Evolutionary conservation across 2,797 vertebrate genomes (phyloP).

Genomic region (Philypnodon macrostomus): DNA sequence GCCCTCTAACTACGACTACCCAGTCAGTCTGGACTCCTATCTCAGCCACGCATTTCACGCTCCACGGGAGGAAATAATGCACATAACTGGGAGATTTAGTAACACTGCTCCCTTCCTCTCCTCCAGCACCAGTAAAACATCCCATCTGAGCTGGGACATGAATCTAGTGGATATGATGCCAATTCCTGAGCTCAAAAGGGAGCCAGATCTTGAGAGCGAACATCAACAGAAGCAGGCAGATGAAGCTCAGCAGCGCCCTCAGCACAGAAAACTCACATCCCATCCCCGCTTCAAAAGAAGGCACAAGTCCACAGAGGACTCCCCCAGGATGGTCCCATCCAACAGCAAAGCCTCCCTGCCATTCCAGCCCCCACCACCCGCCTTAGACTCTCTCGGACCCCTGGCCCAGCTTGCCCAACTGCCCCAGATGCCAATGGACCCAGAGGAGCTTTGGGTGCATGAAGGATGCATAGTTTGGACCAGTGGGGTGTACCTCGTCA

Average conservation of each 20-base stretch:
- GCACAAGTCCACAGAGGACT: constrained; percentile 93
- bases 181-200: constrained; percentile 65
- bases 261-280: constrained; percentile 85
- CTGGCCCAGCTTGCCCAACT: constrained; percentile 87
- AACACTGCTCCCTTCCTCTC: constrained; percentile 28
- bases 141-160: constrained; percentile 62
- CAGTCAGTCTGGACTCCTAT: constrained; percentile 53
- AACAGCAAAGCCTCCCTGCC: constrained; percentile 83
- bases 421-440: constrained; percentile 97
- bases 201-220: constrained; percentile 63
- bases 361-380: constrained; percentile 89
- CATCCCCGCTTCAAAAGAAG: constrained; percentile 95
- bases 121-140: constrained; percentile 37
- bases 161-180: constrained; percentile 57
- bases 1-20: constrained; percentile 53
- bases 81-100: constrained; percentile 35
- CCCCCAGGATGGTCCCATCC: constrained; percentile 84
- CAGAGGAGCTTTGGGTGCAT: constrained; percentile 98
- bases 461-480: constrained; percentile 98
- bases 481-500: constrained; percentile 97
- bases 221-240: constrained; percentile 51
- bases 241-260: constrained; percentile 73
- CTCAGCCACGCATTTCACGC: constrained; percentile 47
- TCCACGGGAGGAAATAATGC: constrained; percentile 56
- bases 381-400: constrained; percentile 83